phyloP scores from a whole-genome alignment of 2,113 vertebrate genomes.

The Pygoscelis adeliae region DNA sequence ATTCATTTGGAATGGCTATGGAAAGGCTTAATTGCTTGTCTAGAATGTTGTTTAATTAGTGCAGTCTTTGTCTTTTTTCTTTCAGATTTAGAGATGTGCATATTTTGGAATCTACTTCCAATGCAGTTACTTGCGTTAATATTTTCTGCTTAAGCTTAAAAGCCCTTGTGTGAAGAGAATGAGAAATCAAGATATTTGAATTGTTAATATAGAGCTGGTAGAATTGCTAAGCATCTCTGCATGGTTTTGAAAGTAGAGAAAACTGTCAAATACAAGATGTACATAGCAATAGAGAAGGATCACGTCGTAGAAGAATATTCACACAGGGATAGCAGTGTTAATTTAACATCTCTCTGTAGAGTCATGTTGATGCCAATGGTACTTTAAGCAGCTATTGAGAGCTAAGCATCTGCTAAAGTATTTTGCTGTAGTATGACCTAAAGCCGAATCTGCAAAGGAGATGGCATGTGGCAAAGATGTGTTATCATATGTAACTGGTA shows the following conservation, averaged over 20 bases:
- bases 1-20: not conserved
- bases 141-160: constrained; percentile 5
- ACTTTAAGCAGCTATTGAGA: not conserved
- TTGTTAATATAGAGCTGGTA: not conserved
- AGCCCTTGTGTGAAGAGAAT: not conserved
- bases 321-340: not conserved
- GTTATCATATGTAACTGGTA: not conserved
- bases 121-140: not conserved
- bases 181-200: not conserved
- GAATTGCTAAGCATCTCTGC: not conserved
- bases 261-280: not conserved
- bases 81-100: not conserved
- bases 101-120: not conserved
- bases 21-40: not conserved
- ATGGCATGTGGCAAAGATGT: not conserved
- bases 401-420: not conserved
- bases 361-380: not conserved
- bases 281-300: not conserved
- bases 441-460: not conserved
- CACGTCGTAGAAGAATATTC: not conserved
- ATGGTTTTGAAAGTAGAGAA: not conserved
- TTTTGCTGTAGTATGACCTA: not conserved
- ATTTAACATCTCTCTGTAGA: not conserved
- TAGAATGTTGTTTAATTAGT: not conserved
- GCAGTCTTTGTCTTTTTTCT: not conserved